These are phyloP conservation scores for Cerastis rubricosa DNA, from an alignment of 2,888 invertebrate species.

Conservation along the genomic window DNA sequence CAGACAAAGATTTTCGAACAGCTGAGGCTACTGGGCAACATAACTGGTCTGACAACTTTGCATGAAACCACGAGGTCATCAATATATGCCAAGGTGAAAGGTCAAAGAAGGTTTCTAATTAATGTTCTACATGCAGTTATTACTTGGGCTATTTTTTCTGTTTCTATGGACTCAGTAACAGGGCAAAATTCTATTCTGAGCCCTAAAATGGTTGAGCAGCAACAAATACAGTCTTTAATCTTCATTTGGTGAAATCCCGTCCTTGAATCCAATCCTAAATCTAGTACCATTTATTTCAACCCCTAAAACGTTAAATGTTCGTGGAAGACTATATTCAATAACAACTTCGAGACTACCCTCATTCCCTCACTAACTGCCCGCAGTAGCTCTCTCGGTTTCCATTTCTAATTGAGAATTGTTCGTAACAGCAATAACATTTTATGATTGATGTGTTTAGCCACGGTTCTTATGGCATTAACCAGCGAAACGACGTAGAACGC, in stretches of 20 bases:
- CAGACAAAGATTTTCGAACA: conserved; percentile 27
- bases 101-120: not conserved
- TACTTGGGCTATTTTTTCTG: not conserved
- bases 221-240: no score
- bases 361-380: conserved; percentile 23
- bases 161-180: not conserved
- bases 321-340: conserved; percentile 2
- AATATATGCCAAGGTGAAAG: conserved; percentile 9
- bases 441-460: conserved; percentile 84
- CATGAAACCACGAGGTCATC: conserved; percentile 8
- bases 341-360: conserved; percentile 19
- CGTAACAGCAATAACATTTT: conserved; percentile 79
- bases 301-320: not conserved
- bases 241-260: not conserved
- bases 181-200: not conserved
- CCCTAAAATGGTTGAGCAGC: not conserved
- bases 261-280: not conserved
- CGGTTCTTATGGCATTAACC: conserved; percentile 75
- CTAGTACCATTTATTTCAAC: not conserved
- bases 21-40: conserved; percentile 13
- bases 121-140: not conserved
- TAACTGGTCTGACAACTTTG: conserved; percentile 8
- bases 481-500: conserved; percentile 76
- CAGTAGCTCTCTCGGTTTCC: conserved; percentile 57
- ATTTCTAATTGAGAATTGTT: conserved; percentile 78